Evolutionary conservation across 2,113 vertebrate genomes (phyloP), one percentile per base, ranked within the genome.

Genomic region (Nasalis larvatus): DNA sequence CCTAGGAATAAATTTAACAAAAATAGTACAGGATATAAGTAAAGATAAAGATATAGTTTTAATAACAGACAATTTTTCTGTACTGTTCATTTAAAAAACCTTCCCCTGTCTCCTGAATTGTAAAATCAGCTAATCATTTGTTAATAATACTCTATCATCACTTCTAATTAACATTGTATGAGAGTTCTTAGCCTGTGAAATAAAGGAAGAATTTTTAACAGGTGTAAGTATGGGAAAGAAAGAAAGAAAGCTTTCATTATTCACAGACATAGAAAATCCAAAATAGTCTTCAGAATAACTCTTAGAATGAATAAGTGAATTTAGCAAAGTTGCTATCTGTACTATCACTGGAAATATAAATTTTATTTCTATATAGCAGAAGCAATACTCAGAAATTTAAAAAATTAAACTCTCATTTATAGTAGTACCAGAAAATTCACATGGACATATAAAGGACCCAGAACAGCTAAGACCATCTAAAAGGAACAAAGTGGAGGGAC

Each of bases 241-340:
- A 78, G 68, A 74, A 88, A 47, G 83, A 58, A 85, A 91, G 42
- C 77, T 95, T 16, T 86, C 40, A 69, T 88, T 92, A 73, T 84
- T 95, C 37, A 91, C 10, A 69, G 40, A 45, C 45, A 76, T 20
- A 69, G 42, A 91, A 94, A 88, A 73, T 42, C 23, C 45, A 78
- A 74, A 94, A 30, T 63, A 84, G 52, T 73, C 63, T 90, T 71
- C 13, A 90, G 49, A 74, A 78, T 69, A 83, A 21, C 23, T 91
- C 49, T 68, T 95, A 58, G 10, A n/a, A 77, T 91, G 42, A 69
- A 30, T 40, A 92, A 71, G 27, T 45, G 7, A 85, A 85, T 87
- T 82, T 76, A 58, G 16, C 17, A 32, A 86, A 86, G 73, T 91
- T 77, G 16, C 30, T 91, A 35, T 63, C 27, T 68, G 32, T 56